Conservation (phyloP, 2,113 vertebrate species). For the Coptodon bakossiorum region DNA sequence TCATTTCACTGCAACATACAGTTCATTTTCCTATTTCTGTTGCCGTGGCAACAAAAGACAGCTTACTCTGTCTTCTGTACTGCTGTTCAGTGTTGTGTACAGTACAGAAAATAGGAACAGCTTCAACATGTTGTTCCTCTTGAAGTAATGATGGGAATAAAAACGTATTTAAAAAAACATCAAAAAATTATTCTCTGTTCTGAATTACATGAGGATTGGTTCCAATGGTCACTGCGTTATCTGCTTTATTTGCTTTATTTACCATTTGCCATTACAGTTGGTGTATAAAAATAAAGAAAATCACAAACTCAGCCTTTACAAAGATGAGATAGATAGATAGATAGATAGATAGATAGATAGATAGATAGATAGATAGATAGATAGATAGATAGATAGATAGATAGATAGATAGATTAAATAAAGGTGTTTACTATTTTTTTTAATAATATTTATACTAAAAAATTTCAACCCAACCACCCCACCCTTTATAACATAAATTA, state of each 20-base stretch:
- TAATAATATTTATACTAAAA: background rate
- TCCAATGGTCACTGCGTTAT: background rate
- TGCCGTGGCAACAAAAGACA: background rate
- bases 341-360: too few relatives aligned
- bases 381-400: background rate
- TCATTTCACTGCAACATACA: background rate
- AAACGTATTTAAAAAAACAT: background rate
- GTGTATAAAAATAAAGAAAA: background rate
- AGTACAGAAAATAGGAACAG: background rate
- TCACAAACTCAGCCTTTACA: background rate
- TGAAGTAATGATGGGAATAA: background rate
- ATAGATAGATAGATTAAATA: background rate
- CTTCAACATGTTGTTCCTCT: background rate
- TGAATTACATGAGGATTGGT: background rate
- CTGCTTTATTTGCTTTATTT: background rate
- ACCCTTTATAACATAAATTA: background rate
- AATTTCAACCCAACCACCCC: background rate
- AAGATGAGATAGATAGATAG: background rate
- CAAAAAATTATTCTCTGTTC: background rate
- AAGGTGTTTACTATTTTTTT: background rate
- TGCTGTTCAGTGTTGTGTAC: background rate
- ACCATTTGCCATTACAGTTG: background rate
- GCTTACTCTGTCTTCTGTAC: background rate
- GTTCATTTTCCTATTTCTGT: background rate
- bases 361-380: too few relatives aligned